phyloP scores from a whole-genome alignment of 2,888 invertebrate genomes.

The Drosophila borborema region DNA sequence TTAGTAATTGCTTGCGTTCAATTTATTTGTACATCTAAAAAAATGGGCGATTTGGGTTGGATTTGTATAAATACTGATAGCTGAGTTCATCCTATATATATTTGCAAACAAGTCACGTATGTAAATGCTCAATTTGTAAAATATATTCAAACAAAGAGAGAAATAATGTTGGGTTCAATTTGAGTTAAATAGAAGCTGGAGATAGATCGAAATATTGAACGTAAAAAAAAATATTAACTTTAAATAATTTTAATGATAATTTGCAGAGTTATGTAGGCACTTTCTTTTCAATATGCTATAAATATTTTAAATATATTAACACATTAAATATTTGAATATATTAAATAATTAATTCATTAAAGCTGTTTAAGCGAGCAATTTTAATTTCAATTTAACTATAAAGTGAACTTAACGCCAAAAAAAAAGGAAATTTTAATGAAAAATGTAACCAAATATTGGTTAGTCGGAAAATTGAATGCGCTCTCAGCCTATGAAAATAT shows the following conservation, averaged over 20 bases:
- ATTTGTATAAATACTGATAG: not conserved
- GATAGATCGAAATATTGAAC: not conserved
- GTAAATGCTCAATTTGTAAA: slow-evolving; percentile 1
- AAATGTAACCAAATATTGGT: slow-evolving; percentile 3
- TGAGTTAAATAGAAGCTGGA: not conserved
- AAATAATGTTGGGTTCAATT: not conserved
- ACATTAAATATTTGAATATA: too few relatives aligned
- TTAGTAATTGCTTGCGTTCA: slow-evolving; percentile 16
- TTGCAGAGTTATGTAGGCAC: too few relatives aligned
- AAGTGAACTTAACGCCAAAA: not conserved
- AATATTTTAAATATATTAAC: too few relatives aligned
- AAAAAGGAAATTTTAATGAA: not conserved
- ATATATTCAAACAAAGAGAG: not conserved
- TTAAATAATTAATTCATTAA: not conserved
- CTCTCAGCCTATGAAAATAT: slow-evolving; percentile 3
- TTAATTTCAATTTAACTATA: not conserved
- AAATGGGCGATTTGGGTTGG: not conserved
- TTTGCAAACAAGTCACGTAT: not conserved
- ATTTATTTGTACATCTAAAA: not conserved
- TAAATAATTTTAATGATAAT: too few relatives aligned
- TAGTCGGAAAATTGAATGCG: not conserved
- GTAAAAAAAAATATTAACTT: too few relatives aligned
- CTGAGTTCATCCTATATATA: not conserved
- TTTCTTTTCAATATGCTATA: too few relatives aligned
- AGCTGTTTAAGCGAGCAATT: not conserved